Evolutionary conservation across 2,888 invertebrate genomes (phyloP).

Genomic region (Latheticus oryzae): DNA sequence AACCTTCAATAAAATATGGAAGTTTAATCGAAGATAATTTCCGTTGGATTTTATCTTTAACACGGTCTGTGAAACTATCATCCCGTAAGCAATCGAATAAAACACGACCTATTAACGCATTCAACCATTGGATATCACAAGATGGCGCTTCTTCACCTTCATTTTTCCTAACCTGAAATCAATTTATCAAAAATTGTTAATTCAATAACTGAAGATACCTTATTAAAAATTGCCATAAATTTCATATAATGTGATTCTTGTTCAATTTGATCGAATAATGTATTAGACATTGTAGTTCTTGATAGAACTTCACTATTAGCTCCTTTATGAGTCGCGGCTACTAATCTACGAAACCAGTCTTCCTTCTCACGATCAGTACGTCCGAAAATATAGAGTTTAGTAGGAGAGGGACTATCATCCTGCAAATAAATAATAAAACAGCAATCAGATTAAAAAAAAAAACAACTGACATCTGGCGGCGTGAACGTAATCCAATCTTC

Average conservation of each 20-base stretch:
- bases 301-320: constrained; percentile 30
- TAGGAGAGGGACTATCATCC: constrained; percentile 51
- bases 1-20: constrained; percentile 89
- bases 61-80: constrained; percentile 73
- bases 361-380: constrained; percentile 92
- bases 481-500: constrained; percentile 52
- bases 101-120: constrained; percentile 81
- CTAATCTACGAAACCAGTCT: constrained; percentile 77
- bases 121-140: constrained; percentile 77
- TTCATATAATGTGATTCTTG: constrained; percentile 59
- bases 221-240: constrained; percentile 59
- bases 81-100: constrained; percentile 87
- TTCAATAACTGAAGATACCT: constrained; percentile 46
- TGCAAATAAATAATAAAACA: no score
- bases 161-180: constrained; percentile 3
- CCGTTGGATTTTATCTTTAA: constrained; percentile 84
- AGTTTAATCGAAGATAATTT: constrained; percentile 88
- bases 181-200: neutral
- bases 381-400: constrained; percentile 69
- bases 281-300: constrained; percentile 39
- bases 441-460: no score
- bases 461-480: constrained; percentile 39
- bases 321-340: constrained; percentile 55
- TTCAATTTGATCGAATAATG: no score
- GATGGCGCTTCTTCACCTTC: neutral